phyloP scores from a whole-genome alignment of 2,113 vertebrate species.

The Heptranchias perlo region DNA sequence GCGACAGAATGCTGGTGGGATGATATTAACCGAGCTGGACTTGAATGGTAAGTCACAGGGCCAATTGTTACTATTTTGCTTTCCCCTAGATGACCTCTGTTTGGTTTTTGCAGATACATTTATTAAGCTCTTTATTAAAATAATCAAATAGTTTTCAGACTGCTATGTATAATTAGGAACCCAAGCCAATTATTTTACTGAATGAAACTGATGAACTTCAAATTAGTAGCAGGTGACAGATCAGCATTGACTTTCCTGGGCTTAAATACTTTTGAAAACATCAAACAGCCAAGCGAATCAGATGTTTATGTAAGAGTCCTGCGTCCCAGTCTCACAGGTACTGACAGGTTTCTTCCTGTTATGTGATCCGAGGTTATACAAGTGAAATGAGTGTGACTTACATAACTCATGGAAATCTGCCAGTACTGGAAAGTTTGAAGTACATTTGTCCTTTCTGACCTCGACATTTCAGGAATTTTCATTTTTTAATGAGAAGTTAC shows the following conservation, averaged over 20 bases:
- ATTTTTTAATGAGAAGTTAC: background rate
- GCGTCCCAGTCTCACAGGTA: background rate
- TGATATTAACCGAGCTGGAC: constrained; percentile 84
- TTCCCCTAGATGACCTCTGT: background rate
- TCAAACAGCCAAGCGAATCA: background rate
- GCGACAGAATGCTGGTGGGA: constrained; percentile 98
- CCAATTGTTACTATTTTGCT: background rate
- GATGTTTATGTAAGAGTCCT: background rate
- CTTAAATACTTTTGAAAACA: background rate
- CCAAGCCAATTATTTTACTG: background rate
- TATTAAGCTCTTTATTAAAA: background rate
- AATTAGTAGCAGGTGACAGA: background rate
- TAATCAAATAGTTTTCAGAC: background rate
- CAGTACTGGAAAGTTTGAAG: background rate
- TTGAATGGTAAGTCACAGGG: constrained; percentile 75
- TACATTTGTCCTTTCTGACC: constrained; percentile 20
- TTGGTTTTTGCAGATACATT: background rate
- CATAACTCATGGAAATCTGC: background rate
- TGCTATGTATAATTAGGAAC: too few relatives aligned
- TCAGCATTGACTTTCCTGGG: background rate
- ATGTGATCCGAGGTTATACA: background rate
- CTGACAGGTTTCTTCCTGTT: background rate
- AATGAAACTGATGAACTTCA: background rate
- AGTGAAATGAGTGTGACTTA: background rate
- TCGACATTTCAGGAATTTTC: background rate